These are phyloP conservation scores for Trypoxylon attenuatum DNA, from an alignment of 2,888 invertebrate genomes.

Conservation along the genomic window DNA sequence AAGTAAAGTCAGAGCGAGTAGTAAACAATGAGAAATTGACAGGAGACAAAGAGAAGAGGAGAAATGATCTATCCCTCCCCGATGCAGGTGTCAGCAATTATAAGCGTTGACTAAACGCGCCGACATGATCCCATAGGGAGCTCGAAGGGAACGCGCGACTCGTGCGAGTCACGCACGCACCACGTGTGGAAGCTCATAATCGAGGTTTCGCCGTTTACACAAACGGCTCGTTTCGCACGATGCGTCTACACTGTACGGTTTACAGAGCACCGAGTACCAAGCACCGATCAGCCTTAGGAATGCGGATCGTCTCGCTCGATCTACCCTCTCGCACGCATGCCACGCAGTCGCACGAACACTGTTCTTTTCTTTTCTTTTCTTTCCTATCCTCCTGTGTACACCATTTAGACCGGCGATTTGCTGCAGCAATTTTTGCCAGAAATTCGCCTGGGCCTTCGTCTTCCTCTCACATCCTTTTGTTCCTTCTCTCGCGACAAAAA, in stretches of 20 bases:
- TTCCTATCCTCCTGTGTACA: background rate
- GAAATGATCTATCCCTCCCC: constrained; percentile 47
- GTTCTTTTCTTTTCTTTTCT: background rate
- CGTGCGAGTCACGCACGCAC: constrained; percentile 48
- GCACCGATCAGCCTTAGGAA: constrained; percentile 36
- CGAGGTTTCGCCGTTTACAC: constrained; percentile 37
- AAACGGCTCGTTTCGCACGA: constrained; percentile 28
- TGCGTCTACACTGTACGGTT: constrained; percentile 2
- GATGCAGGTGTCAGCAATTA: constrained; percentile 55
- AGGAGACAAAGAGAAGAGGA: no score
- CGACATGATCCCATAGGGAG: constrained; percentile 45
- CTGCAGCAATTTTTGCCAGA: no score
- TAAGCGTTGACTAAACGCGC: constrained; percentile 46
- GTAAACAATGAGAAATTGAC: no score
- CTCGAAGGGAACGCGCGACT: constrained; percentile 18
- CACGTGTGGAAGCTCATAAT: constrained; percentile 45
- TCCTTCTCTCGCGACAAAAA: no score
- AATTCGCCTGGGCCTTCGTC: no score
- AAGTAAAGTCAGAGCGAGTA: no score
- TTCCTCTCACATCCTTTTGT: no score
- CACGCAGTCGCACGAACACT: background rate
- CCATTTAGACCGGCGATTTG: no score
- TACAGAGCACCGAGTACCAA: background rate
- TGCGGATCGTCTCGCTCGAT: constrained; percentile 47
- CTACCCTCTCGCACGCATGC: constrained; percentile 22